Evolutionary conservation across 64 coral and sea anemone genomes (phyloP), one percentile per base, ranked within the genome.

Genomic region (Astreopora myriophthalma): DNA sequence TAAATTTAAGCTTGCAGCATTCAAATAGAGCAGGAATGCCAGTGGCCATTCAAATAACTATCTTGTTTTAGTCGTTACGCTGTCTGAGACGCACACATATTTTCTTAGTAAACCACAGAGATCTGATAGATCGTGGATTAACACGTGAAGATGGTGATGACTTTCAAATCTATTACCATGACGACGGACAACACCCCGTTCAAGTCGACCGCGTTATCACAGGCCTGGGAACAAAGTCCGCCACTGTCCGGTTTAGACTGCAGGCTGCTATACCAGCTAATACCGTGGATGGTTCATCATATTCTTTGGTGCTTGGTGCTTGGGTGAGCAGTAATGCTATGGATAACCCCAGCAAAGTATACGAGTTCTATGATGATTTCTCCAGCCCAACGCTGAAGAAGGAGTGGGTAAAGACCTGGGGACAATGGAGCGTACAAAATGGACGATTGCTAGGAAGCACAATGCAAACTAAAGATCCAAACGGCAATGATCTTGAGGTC

Each of bases 361-460:
- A 84, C 32, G 48, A 44, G 14, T 91, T 91, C 8, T 60, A 84
- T n/a, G 89, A 91, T 20, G 89, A 84, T 46, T 91, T 91, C 30
- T 73, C 89, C 6, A 82, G 78, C 58, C 10, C 48, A 19, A 30
- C 69, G 20, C 32, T 91, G 34, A 69, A 27, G 34, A 69, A 27
- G 14, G 57, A 82, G 36, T 91, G 89, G 89, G 60, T 55, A 35
- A 83, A 83, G 34, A 27, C 19, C 28, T 91, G 78, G 78, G 78
- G 89, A 13, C 19, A 88, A 30, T 92, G 91, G 91, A 78, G 46
- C 1, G 83, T 92, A 6, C 39, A 51, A 22, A 92, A 92, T 8
- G 91, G 91, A 24, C 10, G 23, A 28, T 7, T 92, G 12, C 55
- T 69, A 14, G 91, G 91, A 42, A 74, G 46, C 34, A 92, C 91